Conservation (phyloP, 2,888 invertebrate genomes). For the Drosophila robusta region DNA sequence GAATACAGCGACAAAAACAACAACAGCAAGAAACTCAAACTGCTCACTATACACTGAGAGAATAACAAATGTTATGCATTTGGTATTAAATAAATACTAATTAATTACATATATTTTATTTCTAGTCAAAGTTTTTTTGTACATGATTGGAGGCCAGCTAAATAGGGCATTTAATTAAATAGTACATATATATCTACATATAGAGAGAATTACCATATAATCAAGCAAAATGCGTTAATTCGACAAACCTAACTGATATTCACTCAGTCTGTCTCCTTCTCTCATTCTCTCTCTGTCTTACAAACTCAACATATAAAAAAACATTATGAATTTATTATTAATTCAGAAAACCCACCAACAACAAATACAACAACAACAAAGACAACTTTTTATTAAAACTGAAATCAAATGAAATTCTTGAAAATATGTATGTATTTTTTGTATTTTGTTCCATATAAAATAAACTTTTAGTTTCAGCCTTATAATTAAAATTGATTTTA, state of each 20-base stretch:
- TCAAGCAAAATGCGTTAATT: constrained; percentile 16
- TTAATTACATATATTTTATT: constrained; percentile 56
- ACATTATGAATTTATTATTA: constrained; percentile 29
- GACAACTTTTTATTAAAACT: neutral
- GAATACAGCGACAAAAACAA: constrained; percentile 14
- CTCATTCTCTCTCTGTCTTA: constrained; percentile 17
- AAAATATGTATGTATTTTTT: neutral
- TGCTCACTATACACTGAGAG: constrained; percentile 38
- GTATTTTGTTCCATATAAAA: neutral
- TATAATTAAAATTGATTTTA: neutral
- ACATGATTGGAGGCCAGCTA: constrained; percentile 25
- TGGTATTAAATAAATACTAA: constrained; percentile 53
- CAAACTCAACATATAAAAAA: constrained; percentile 9
- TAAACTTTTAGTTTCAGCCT: constrained; percentile 3
- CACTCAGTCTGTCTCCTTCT: constrained; percentile 14
- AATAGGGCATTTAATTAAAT: constrained; percentile 39
- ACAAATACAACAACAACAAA: constrained; percentile 10
- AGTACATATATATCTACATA: constrained; percentile 17
- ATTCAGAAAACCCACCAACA: constrained; percentile 51
- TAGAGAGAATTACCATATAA: constrained; percentile 15
- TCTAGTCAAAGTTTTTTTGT: constrained; percentile 71
- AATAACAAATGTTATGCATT: constrained; percentile 41
- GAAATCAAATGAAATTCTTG: too few relatives aligned
- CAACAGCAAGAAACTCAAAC: constrained; percentile 23
- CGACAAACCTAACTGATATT: constrained; percentile 14